A percentile compares a stretch with the other conserved stretches of the same genome.
These are phyloP conservation scores for Molossus alvarezi DNA, from an alignment of 2,797 vertebrate genomes.

Conservation along the genomic window DNA sequence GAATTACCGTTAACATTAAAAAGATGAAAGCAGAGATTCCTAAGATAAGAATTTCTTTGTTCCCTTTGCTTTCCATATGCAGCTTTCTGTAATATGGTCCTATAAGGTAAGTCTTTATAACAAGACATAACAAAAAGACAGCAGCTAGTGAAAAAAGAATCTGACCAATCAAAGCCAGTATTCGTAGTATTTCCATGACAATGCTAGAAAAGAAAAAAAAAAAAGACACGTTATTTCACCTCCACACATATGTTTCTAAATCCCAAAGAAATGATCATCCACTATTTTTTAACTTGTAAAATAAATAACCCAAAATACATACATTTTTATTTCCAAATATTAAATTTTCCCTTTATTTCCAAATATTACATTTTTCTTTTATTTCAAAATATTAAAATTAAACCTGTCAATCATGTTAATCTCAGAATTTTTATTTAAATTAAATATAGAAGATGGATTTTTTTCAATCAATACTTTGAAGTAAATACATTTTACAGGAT, in stretches of 20 bases:
- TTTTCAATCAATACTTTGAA: not conserved
- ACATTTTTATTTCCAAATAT: not conserved
- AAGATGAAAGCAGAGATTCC: conserved; percentile 97
- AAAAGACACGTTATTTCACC: conserved; percentile 73
- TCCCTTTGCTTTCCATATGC: conserved; percentile 96
- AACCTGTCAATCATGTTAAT: not conserved
- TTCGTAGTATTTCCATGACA: conserved; percentile 92
- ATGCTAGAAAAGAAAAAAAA: conserved; percentile 89
- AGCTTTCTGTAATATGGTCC: conserved; percentile 97
- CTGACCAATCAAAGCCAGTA: conserved; percentile 94
- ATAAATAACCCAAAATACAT: not conserved
- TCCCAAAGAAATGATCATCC: conserved; percentile 11
- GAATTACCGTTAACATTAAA: conserved; percentile 95
- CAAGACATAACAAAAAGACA: conserved; percentile 94
- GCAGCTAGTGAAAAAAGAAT: conserved; percentile 95
- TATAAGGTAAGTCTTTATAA: conserved; percentile 95
- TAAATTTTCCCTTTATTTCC: not conserved
- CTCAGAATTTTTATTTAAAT: not conserved
- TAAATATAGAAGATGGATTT: not conserved
- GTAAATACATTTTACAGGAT: not conserved
- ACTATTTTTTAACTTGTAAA: not conserved
- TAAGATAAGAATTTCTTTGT: conserved; percentile 97
- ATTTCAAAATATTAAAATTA: conserved; percentile 37
- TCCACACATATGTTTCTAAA: not conserved
- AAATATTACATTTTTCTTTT: not conserved